These are phyloP conservation scores for Poeciliopsis paucimaculata DNA, from an alignment of 2,797 vertebrate genomes.

Conservation along the genomic window DNA sequence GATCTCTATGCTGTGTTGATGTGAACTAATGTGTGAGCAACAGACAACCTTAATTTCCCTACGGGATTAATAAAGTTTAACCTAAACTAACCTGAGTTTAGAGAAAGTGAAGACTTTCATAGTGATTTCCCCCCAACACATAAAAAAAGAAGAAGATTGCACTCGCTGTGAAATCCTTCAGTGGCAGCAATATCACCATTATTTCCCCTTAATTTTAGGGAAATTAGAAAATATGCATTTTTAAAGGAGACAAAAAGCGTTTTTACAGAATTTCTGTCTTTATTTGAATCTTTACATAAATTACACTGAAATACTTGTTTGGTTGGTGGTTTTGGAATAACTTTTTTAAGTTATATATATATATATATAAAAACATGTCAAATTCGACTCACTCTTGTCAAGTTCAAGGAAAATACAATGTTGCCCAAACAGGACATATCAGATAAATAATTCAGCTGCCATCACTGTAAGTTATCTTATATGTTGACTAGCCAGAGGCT, in stretches of 20 bases:
- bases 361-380: too few relatives aligned
- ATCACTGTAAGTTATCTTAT: not conserved
- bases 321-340: not conserved
- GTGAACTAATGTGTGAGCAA: too few relatives aligned
- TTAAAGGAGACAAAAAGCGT: not conserved
- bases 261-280: not conserved
- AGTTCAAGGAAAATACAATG: not conserved
- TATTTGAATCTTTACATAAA: not conserved
- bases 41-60: too few relatives aligned
- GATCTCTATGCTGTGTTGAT: too few relatives aligned
- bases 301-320: too few relatives aligned
- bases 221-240: not conserved
- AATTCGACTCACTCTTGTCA: not conserved
- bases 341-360: not conserved
- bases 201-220: not conserved
- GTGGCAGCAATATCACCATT: not conserved
- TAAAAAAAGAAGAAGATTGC: too few relatives aligned
- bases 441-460: not conserved
- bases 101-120: not conserved
- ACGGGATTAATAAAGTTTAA: too few relatives aligned
- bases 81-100: not conserved
- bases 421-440: not conserved
- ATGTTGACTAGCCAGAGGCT: not conserved
- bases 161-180: not conserved
- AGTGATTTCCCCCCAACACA: too few relatives aligned